Base-by-base conservation (phyloP, 2,113 vertebrate genomes). In the Pterocles burchelli region DNA sequence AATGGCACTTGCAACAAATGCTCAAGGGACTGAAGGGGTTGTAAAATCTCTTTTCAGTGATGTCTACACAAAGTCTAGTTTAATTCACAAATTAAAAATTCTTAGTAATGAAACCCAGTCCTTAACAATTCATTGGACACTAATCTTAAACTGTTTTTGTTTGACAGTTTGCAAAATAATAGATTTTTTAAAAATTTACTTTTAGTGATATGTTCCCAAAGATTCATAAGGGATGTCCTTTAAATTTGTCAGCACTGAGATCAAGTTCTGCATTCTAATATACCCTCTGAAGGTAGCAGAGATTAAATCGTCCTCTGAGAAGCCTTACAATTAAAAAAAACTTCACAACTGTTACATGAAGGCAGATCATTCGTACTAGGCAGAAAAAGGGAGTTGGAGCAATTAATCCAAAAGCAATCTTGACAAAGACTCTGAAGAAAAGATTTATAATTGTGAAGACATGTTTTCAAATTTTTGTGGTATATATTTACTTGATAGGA, bases 391-490 rank as follows among this genome's bases (percentile, higher is more conserved):
- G 16, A 46, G 9, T 11, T 75, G 24, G 10, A 80, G 52, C 6
- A 61, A 58, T 11, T 76, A 10, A 34, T 13, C 6, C 13, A 80
- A 66, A 76, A 80, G 1, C 7, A 67, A 21, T 52, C 51, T 71
- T 62, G 17, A 72, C 10, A 57, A 86, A 66, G 3, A 49, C 36
- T 57, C 25, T 48, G 26, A 49, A 63, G 8, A 75, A 52, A 85
- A 67, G 1, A 41, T 55, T 74, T 65, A 7, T 21, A 86, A 36
- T 29, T 57, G 8, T 71, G 25, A 78, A 61, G 51, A 70, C 1
- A 26, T 0, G 1, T 16, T 74, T 93, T 55, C 3, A 25, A 3
- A 5, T 36, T n/a, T 63, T 70, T 68, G 4, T 51, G 8, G 7
- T 43, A 31, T 34, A 7, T 26, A 51, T 57, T 34, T 78, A 28